Evolutionary conservation across 2,113 vertebrate species (phyloP), one percentile per base, ranked within the genome.

Genomic region (Syrmaticus mikado): DNA sequence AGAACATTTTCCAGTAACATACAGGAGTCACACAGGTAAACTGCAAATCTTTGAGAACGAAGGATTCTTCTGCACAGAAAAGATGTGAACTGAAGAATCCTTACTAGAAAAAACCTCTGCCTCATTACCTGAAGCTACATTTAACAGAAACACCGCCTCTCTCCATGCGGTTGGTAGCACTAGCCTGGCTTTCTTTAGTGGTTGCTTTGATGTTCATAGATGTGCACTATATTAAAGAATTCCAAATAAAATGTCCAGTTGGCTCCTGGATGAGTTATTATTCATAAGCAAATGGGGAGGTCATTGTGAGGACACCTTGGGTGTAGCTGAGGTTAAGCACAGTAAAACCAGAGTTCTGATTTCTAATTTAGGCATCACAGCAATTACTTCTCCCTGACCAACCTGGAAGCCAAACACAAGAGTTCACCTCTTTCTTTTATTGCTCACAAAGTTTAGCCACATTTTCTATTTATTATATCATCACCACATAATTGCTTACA

Each of bases 191-290:
- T 84, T 78, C 83, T 81, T 58, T 61, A 80, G 46, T 24, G 53
- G 81, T 67, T 2, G 6, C 67, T 96, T 96, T 95, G 95, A 94
- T 89, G 87, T 94, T 70, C 50, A 55, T 91, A 87, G 79, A 73
- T 87, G 70, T 66, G 53, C 41, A 20, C 22, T 80, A 8, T 43
- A 76, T 87, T 92, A 89, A 62, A 91, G 36, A 93, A 82, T 53
- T 76, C 67, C 66, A 61, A 82, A 78, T 64, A 78, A 89, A 91
- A 64, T 6, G 68, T 74, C 55, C 68, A 60, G 55, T 80, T 80
- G 41, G 66, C 52, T 76, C 66, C 87, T 85, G 88, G 85, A 85
- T 86, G 91, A 81, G 79, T 65, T 75, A 52, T 86, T 91, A 94
- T 65, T 94, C 92, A 81, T 81, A 81, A 88, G 50, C 30, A 78